Evolutionary conservation across 2,113 vertebrate genomes (phyloP).

Genomic region (Anarrhichthys ocellatus): DNA sequence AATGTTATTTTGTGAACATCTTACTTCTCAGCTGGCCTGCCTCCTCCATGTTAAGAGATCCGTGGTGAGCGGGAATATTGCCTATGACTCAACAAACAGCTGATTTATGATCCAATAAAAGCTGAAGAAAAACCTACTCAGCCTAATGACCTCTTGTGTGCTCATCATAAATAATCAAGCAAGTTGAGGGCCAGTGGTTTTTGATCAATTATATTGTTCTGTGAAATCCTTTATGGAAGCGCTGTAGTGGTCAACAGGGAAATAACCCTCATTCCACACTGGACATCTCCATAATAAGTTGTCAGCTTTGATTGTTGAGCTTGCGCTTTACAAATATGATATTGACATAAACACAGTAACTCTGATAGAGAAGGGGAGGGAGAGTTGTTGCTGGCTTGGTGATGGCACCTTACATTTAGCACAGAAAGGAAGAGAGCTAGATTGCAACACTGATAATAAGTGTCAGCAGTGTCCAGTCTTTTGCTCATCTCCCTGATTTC

Average conservation of each 20-base stretch:
- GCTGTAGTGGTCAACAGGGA: background rate
- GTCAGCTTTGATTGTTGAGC: background rate
- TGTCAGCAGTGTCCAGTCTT: background rate
- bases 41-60: background rate
- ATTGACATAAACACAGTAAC: background rate
- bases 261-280: constrained; percentile 30
- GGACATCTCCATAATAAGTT: constrained; percentile 5
- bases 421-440: constrained; percentile 17
- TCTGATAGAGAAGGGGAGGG: background rate
- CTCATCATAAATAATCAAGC: constrained; percentile 42
- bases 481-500: constrained; percentile 6
- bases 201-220: constrained; percentile 14
- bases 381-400: background rate
- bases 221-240: background rate
- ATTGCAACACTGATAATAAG: constrained; percentile 8
- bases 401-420: constrained; percentile 24
- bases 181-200: constrained; percentile 22
- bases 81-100: constrained; percentile 13
- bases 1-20: background rate
- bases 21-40: constrained; percentile 6
- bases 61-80: constrained; percentile 2
- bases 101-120: constrained; percentile 40
- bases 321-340: background rate
- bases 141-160: constrained; percentile 33
- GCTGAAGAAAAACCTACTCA: constrained; percentile 4